Percentiles rank a stretch among this genome's conserved stretches.
Conservation (phyloP, 2,113 vertebrate species). For the Urocitellus parryii region DNA sequence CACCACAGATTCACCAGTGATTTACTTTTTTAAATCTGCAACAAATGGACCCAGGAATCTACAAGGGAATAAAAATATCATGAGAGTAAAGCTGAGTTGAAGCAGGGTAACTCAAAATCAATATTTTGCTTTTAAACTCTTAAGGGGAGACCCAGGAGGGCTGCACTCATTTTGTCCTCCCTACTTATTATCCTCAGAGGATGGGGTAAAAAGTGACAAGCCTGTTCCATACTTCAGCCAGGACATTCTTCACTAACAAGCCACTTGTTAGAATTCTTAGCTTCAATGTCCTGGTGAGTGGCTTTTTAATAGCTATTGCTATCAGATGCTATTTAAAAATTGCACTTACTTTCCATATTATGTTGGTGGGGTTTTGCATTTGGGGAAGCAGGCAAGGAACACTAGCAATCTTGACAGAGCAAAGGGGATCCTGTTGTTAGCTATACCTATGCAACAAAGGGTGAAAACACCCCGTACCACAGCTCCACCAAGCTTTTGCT, state of each 20-base stretch:
- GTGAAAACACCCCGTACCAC: rapidly evolving
- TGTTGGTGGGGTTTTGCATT: background rate
- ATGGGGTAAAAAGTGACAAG: constrained; percentile 89
- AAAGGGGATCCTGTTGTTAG: background rate
- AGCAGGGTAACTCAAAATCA: constrained; percentile 94
- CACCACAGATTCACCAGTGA: constrained; percentile 88
- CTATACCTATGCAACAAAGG: background rate
- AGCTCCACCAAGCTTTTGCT: background rate
- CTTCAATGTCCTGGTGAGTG: constrained; percentile 54
- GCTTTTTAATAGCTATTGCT: constrained; percentile 66
- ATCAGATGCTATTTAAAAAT: constrained; percentile 51
- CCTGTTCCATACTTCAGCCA: constrained; percentile 78
- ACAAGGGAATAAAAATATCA: constrained; percentile 91
- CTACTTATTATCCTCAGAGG: constrained; percentile 90
- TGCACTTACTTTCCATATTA: constrained; percentile 9
- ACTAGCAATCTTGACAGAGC: background rate
- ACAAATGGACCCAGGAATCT: constrained; percentile 90
- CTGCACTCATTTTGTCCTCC: constrained; percentile 91
- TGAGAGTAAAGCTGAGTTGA: constrained; percentile 90
- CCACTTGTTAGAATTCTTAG: constrained; percentile 89
- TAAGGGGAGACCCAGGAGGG: constrained; percentile 91
- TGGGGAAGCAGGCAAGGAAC: background rate
- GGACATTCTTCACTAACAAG: constrained; percentile 87
- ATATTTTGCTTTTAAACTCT: constrained; percentile 96
- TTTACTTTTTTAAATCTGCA: constrained; percentile 85